Evolutionary conservation across 2,113 vertebrate genomes (phyloP), one percentile per base, ranked within the genome.

Genomic region (Ia io): DNA sequence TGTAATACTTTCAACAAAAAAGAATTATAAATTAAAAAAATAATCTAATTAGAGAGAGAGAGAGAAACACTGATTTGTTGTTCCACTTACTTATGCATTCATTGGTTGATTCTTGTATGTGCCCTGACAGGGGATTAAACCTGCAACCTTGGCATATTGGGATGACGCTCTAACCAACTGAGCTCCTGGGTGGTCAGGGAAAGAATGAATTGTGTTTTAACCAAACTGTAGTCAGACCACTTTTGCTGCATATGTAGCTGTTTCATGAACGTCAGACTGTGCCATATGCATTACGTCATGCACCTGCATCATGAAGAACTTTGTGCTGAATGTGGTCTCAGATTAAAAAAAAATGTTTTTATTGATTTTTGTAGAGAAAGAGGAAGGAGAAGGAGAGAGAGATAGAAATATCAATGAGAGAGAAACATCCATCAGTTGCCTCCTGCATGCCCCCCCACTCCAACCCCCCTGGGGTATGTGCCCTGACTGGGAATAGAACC

Each of bases 251-350:
- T 30, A 4, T 56, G 28, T 59, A 35, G 13, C 32, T 23, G 7
- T n/a, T 73, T 28, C 35, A 2, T 56, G 32, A 18, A 23, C 0
- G 0, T 67, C 44, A 40, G 47, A 47, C 12, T 25, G 7, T 51
- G 37, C n/a, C 30, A 5, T 4, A 7, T 37, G n/a, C 23, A 40
- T 37, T 80, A 28, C 18, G 8, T 74, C 13, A 3, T 4, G 35
- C 16, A 9, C 51, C 59, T 77, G 73, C 4, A 1, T 23, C 63
- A 11, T 20, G 69, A 86, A 44, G 32, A 44, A 44, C 42, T 88
- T 84, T 44, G 56, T 49, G 17, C 47, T 28, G 5, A 59, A 35
- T 40, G 20, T 17, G 25, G n/a, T 59, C 22, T 59, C 56, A 78
- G n/a, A 47, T 95, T 59, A 30, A 63, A 63, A 63, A 63, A 30